Base-by-base conservation (phyloP, 2,888 invertebrate species). In the Amaurobius ferox region DNA sequence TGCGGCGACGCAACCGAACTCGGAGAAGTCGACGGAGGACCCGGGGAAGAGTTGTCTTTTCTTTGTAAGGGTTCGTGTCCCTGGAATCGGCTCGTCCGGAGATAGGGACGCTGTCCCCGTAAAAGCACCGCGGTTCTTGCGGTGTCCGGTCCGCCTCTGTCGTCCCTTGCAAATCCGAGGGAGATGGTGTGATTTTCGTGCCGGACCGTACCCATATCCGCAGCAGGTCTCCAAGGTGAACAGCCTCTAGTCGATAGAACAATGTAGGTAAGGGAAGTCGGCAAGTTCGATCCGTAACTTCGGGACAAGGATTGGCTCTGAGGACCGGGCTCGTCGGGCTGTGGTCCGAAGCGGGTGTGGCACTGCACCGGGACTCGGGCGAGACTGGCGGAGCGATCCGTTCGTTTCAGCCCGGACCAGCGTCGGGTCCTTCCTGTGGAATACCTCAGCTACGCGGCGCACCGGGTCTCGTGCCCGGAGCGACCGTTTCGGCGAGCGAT, bases 141-240 rank as follows among this genome's bases (percentile, higher is more conserved):
- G 90, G 90, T 89, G 90, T 91, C 90, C 89, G 89, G 90, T 88
- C 89, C 89, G 88, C 64, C 64, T 64, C 71, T 71, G 71, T 48
- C 71, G 71, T 1, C 48, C 71, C 70, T 44, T 70, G 40, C 2
- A 61, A 73, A 73, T 35, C 62, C 39, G 61, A 61, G 70, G 70
- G 70, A 70, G 79, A 39, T 13, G 55, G 62, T 67, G 66, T 88
- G 61, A 80, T 64, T 76, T 76, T 88, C 80, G 74, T 44, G 79
- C 81, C 79, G 55, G 88, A 39, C 70, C 88, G 88, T 89, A 89
- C 89, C 83, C 93, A 94, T 94, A 94, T 93, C 94, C 94, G 94
- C 94, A 94, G 93, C 94, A 94, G 94, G 94, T 94, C 94, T 94
- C 94, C 94, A 93, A 94, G 94, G 94, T 94, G 92, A 93, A 92